Evolutionary conservation across 2,888 invertebrate genomes (phyloP).

Genomic region (Stenodera caucasica): DNA sequence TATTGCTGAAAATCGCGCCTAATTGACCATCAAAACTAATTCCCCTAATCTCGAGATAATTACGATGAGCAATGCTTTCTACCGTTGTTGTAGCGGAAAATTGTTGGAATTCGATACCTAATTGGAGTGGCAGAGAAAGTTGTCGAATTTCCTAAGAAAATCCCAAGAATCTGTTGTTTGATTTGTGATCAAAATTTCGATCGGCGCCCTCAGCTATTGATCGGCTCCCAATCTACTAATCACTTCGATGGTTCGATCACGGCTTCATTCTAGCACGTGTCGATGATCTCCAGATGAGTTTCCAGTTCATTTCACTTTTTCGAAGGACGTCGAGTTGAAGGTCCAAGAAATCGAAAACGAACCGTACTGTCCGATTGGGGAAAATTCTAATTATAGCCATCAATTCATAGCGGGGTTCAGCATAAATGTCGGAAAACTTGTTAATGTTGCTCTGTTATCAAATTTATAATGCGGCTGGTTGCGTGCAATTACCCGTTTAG

Average conservation of each 20-base stretch:
- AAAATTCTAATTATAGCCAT: too few relatives aligned
- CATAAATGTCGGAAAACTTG: slow-evolving; percentile 33
- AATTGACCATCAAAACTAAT: neutral
- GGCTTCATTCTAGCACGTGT: slow-evolving; percentile 1
- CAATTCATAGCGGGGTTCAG: too few relatives aligned
- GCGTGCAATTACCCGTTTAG: slow-evolving; percentile 37
- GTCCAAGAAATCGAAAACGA: slow-evolving; percentile 25
- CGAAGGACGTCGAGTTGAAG: slow-evolving; percentile 32
- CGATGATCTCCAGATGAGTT: slow-evolving; percentile 17
- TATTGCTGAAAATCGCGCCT: neutral
- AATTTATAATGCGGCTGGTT: slow-evolving; percentile 30
- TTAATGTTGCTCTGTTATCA: slow-evolving; percentile 27
- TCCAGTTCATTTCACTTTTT: slow-evolving; percentile 29
- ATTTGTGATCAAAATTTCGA: slow-evolving; percentile 1
- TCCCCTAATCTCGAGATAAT: neutral
- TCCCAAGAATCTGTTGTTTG: neutral
- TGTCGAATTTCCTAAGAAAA: neutral
- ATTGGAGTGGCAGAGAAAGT: too few relatives aligned
- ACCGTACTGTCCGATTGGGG: neutral
- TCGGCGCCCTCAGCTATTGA: slow-evolving; percentile 1
- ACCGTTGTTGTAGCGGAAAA: too few relatives aligned
- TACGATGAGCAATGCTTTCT: too few relatives aligned
- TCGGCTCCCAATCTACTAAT: neutral
- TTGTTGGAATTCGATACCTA: too few relatives aligned
- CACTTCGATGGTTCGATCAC: too few relatives aligned